A percentile compares a stretch with the other conserved stretches of the same genome.
Evolutionary conservation across 64 coral and sea anemone species (phyloP).

Genomic region (Pocillopora damicornis): DNA sequence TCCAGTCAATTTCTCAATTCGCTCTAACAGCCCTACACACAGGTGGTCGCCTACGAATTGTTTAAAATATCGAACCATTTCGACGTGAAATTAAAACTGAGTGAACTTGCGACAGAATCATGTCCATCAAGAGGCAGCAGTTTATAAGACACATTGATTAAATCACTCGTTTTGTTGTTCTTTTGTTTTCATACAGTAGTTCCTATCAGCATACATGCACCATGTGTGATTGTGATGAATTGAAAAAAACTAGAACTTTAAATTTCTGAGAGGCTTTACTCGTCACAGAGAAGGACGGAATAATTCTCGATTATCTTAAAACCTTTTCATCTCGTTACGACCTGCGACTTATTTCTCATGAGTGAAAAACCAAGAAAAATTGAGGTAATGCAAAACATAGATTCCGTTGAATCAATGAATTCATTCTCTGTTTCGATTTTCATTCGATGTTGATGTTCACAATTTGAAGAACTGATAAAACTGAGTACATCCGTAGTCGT

Average conservation of each 20-base stretch:
- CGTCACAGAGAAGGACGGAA: neutral
- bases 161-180: conserved; percentile 17
- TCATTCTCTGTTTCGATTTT: neutral
- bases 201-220: neutral
- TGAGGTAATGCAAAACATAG: neutral
- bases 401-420: too few relatives aligned
- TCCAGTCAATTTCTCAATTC: neutral
- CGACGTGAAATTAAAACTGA: neutral
- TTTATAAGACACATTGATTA: neutral
- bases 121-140: neutral
- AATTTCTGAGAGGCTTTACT: neutral
- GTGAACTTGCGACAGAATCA: too few relatives aligned
- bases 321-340: neutral
- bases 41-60: neutral
- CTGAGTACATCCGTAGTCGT: too few relatives aligned
- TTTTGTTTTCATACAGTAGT: neutral
- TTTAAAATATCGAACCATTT: neutral
- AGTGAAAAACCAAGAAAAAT: neutral
- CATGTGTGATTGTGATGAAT: conserved; percentile 5
- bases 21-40: neutral
- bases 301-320: neutral
- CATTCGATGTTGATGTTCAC: neutral
- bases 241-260: conserved; percentile 4
- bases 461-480: too few relatives aligned
- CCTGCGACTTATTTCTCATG: neutral